phyloP scores from a whole-genome alignment of 2,797 vertebrate genomes.

The Acropternis orthonyx region DNA sequence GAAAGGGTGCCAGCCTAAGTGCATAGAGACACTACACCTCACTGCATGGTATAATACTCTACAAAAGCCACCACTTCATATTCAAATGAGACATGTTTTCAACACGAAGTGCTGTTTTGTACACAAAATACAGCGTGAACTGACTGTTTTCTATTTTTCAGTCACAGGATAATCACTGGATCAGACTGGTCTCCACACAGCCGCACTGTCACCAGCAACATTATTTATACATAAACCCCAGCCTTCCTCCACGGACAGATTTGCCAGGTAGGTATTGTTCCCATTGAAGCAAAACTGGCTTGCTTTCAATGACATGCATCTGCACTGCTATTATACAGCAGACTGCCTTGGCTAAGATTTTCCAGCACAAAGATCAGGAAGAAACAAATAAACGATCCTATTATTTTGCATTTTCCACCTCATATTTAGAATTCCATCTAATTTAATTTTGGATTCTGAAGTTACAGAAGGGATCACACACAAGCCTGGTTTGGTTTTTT shows the following conservation, averaged over 20 bases:
- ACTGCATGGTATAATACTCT: background rate
- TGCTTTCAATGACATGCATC: background rate
- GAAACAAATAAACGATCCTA: background rate
- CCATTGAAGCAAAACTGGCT: background rate
- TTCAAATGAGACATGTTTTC: background rate
- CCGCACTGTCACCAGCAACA: background rate
- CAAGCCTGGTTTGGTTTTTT: background rate
- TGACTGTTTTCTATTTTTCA: background rate
- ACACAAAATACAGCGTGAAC: background rate
- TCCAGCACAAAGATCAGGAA: background rate
- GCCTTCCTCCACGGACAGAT: background rate
- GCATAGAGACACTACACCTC: background rate
- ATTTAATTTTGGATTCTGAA: background rate
- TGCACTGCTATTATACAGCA: background rate
- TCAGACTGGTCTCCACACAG: background rate
- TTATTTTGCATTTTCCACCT: background rate
- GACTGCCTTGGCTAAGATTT: background rate
- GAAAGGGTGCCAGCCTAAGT: background rate
- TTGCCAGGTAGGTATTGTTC: slow-evolving; percentile 12
- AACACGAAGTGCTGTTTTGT: background rate
- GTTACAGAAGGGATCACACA: background rate
- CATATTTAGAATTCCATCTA: background rate
- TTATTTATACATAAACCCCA: slow-evolving; percentile 5
- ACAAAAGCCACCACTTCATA: background rate
- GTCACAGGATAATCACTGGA: background rate